Conservation (phyloP, 2,113 vertebrate genomes). For the Malurus elegans region DNA sequence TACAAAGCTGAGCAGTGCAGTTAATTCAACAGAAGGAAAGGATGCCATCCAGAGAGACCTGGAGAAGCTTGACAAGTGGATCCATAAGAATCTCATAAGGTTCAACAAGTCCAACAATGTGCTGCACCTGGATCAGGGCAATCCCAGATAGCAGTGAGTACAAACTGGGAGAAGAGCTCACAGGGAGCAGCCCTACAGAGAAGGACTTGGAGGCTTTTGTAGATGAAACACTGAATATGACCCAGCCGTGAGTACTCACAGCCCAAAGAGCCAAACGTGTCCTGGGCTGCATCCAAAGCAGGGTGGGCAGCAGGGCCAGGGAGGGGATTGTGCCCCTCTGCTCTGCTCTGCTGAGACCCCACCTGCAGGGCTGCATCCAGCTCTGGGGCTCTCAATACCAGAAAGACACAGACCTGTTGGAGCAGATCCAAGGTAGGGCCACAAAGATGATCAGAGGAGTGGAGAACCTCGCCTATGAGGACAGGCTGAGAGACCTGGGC, state of each 20-base stretch:
- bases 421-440: background rate
- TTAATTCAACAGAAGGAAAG: background rate
- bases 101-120: background rate
- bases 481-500: background rate
- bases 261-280: rapidly evolving
- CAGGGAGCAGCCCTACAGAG: background rate
- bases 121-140: background rate
- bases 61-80: background rate
- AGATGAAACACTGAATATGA: background rate
- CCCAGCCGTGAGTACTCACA: background rate
- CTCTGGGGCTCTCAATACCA: background rate
- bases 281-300: background rate
- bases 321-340: background rate
- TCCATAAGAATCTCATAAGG: background rate
- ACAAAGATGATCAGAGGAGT: background rate
- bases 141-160: background rate
- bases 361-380: background rate
- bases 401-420: background rate
- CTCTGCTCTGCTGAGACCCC: background rate
- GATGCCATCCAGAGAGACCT: too few species aligned
- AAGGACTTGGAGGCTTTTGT: background rate
- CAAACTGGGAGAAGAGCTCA: background rate
- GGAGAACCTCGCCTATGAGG: background rate
- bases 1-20: background rate
- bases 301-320: rapidly evolving